These are phyloP conservation scores for Endomychus coccineus DNA, from an alignment of 2,888 invertebrate genomes.

Conservation along the genomic window DNA sequence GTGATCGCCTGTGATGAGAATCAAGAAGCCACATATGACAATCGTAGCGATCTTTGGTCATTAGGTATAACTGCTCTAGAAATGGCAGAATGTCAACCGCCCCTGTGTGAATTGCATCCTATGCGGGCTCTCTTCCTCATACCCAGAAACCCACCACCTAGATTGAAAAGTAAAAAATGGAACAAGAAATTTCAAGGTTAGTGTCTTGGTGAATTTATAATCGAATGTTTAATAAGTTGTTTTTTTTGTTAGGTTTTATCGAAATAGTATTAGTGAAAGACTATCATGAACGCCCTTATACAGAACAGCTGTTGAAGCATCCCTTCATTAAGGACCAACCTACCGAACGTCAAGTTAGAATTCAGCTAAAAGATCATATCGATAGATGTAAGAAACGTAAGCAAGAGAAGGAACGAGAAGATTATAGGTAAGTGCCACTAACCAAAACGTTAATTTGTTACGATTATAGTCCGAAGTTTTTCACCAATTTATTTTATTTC, in stretches of 20 bases:
- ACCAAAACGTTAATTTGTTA: too few relatives aligned
- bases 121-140: constrained; percentile 99
- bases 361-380: constrained; percentile 98
- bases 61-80: constrained; percentile 96
- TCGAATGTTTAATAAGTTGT: constrained; percentile 1
- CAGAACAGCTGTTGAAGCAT: constrained; percentile 95
- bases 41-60: constrained; percentile 87
- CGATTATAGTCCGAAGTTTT: too few relatives aligned
- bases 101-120: constrained; percentile 98
- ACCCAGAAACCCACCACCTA: constrained; percentile 95
- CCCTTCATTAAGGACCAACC: constrained; percentile 98
- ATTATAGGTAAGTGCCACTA: constrained; percentile 54
- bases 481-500: too few relatives aligned
- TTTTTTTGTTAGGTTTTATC: constrained; percentile 64
- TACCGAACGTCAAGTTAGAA: constrained; percentile 94
- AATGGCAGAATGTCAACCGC: constrained; percentile 99
- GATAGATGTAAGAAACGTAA: constrained; percentile 94
- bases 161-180: constrained; percentile 97
- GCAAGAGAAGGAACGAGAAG: constrained; percentile 76
- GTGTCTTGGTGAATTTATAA: constrained; percentile 12
- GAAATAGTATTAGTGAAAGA: constrained; percentile 96
- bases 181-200: constrained; percentile 86
- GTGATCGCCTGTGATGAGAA: constrained; percentile 99
- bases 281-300: constrained; percentile 97
- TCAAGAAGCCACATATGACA: constrained; percentile 99